Conservation (phyloP, 53 echinoderm and acorn worm species). For the Antedon mediterranea region DNA sequence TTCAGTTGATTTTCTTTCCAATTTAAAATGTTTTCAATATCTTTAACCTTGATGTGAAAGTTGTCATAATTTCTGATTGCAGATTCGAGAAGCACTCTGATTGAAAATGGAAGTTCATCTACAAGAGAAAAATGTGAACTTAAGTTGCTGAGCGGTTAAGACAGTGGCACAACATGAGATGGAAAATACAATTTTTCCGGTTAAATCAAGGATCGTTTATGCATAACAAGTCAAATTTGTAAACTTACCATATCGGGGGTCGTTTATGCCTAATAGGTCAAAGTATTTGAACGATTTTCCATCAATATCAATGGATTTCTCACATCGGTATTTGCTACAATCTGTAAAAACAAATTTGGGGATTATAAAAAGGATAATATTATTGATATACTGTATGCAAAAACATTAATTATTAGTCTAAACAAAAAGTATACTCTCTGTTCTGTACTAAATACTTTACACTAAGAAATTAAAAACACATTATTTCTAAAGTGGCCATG, state of each 20-base stretch:
- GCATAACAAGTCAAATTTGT: too few relatives aligned
- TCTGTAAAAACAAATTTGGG: neutral
- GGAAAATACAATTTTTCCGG: too few relatives aligned
- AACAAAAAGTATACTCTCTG: too few relatives aligned
- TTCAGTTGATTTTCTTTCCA: conserved; percentile 72
- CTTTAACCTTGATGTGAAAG: conserved; percentile 68
- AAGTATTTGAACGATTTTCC: conserved; percentile 53
- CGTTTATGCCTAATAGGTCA: conserved; percentile 65
- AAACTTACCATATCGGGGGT: conserved; percentile 74
- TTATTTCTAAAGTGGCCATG: too few relatives aligned
- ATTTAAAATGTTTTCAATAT: conserved; percentile 81
- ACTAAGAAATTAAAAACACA: too few relatives aligned
- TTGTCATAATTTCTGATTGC: conserved; percentile 92
- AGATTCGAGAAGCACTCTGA: conserved; percentile 83
- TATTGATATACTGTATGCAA: too few relatives aligned
- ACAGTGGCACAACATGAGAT: too few relatives aligned
- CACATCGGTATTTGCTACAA: neutral
- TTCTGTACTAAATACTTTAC: too few relatives aligned
- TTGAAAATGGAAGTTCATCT: conserved; percentile 82
- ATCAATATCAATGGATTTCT: conserved; percentile 39
- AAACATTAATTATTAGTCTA: too few relatives aligned
- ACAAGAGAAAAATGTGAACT: neutral
- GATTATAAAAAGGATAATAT: too few relatives aligned
- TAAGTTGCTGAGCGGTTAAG: too few relatives aligned
- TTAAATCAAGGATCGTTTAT: too few relatives aligned